phyloP scores from a whole-genome alignment of 2,888 invertebrate genomes.

The Mesochorus sp. region DNA sequence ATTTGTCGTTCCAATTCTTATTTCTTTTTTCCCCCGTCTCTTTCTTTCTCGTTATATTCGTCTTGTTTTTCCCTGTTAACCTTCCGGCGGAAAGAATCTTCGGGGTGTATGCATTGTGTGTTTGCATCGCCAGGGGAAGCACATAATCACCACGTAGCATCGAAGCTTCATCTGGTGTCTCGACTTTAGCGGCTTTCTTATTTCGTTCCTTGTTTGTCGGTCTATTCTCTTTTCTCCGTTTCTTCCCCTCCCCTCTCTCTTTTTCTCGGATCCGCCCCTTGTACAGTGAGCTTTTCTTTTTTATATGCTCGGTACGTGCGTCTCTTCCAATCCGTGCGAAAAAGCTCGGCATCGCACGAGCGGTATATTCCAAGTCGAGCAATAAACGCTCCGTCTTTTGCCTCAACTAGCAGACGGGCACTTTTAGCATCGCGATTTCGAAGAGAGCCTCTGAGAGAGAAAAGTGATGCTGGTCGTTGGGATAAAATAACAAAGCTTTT shows the following conservation, averaged over 20 bases:
- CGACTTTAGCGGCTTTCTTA: slow-evolving; percentile 49
- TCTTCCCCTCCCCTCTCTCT: slow-evolving; percentile 11
- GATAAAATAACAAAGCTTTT: slow-evolving; percentile 32
- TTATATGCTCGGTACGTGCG: slow-evolving; percentile 32
- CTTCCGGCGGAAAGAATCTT: slow-evolving; percentile 35
- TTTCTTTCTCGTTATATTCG: slow-evolving; percentile 15
- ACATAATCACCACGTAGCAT: slow-evolving; percentile 61
- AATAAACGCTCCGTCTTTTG: slow-evolving; percentile 51
- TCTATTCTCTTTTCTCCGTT: slow-evolving; percentile 25
- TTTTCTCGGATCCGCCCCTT: not conserved
- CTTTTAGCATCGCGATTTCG: too few relatives aligned
- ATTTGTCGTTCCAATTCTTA: too few relatives aligned
- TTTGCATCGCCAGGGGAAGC: slow-evolving; percentile 46
- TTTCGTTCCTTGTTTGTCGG: not conserved
- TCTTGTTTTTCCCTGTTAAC: slow-evolving; percentile 29
- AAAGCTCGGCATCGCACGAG: slow-evolving; percentile 44
- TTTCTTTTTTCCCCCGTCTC: slow-evolving; percentile 6
- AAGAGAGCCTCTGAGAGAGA: not conserved
- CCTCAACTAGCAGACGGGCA: slow-evolving; percentile 17
- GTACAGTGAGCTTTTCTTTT: not conserved
- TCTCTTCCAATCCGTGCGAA: slow-evolving; percentile 50
- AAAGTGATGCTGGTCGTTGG: slow-evolving; percentile 15
- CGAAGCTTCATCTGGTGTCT: slow-evolving; percentile 44
- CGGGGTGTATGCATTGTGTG: slow-evolving; percentile 52
- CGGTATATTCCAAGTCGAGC: slow-evolving; percentile 33